Evolutionary conservation across 2,113 vertebrate genomes (phyloP).

Genomic region (Phoxinus phoxinus): DNA sequence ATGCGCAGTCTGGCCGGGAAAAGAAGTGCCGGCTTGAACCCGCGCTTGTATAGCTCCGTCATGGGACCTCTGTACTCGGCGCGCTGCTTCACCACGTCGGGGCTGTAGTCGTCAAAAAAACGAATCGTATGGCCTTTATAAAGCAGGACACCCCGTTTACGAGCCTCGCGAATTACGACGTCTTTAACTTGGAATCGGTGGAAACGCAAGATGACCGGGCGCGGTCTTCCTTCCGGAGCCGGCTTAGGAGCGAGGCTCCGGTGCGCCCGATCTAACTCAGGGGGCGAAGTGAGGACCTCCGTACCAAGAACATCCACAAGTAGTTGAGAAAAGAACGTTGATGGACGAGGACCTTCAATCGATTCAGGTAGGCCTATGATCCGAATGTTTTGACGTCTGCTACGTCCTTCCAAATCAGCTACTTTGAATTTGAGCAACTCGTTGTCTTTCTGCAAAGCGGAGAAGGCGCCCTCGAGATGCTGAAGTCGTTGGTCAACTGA

Average conservation of each 20-base stretch:
- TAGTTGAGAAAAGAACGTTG: neutral
- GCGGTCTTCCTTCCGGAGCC: neutral
- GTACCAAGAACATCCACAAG: neutral
- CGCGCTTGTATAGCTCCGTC: neutral
- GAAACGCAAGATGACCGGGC: too few relatives aligned
- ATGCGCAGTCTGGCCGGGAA: neutral
- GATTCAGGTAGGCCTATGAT: slow-evolving; percentile 1
- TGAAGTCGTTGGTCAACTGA: neutral
- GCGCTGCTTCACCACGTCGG: slow-evolving; percentile 9
- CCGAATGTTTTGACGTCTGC: slow-evolving; percentile 19
- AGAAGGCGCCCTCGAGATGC: neutral
- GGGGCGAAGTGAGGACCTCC: neutral
- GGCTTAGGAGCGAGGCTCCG: neutral
- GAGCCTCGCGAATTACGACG: neutral
- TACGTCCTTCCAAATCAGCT: slow-evolving; percentile 20
- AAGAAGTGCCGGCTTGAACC: neutral
- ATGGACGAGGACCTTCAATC: neutral
- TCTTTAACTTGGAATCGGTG: too few relatives aligned
- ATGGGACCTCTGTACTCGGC: neutral
- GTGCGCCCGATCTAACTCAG: neutral
- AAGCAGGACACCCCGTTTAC: neutral
- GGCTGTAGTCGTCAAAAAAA: neutral
- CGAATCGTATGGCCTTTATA: neutral
- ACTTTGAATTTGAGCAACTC: neutral
- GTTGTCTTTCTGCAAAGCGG: neutral